These are phyloP conservation scores for Acanthiza pusilla DNA, from an alignment of 2,797 vertebrate species.

Conservation along the genomic window DNA sequence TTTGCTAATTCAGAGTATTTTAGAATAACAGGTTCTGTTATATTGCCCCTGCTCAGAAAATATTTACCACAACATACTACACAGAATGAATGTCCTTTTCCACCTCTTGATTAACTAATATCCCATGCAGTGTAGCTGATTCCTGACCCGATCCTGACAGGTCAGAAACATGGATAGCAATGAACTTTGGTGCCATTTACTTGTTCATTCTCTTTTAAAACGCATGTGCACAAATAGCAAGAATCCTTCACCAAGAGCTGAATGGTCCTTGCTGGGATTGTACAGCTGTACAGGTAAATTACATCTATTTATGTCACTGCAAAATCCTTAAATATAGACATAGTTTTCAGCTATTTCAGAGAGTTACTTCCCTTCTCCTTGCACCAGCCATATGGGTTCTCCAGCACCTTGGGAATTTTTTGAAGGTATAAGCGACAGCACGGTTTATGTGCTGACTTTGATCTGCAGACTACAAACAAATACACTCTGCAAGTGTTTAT, in stretches of 20 bases:
- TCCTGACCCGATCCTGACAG: neutral
- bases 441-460: neutral
- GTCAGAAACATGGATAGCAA: neutral
- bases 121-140: neutral
- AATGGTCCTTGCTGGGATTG: neutral
- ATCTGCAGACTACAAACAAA: slow-evolving; percentile 15
- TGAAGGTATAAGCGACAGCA: neutral
- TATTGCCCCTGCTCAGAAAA: neutral
- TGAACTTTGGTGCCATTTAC: neutral
- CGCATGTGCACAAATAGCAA: neutral
- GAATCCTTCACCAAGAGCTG: neutral
- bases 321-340: neutral
- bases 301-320: neutral
- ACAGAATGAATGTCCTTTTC: neutral
- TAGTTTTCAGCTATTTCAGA: neutral
- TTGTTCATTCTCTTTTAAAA: neutral
- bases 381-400: neutral
- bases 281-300: neutral
- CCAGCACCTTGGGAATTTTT: neutral
- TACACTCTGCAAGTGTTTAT: neutral
- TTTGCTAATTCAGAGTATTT: neutral
- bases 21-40: neutral
- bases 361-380: neutral
- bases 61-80: rapidly evolving
- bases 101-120: neutral